A percentile compares a stretch with the other conserved stretches of the same genome.
Evolutionary conservation across 2,113 vertebrate species (phyloP).

Genomic region (Myotis davidii): DNA sequence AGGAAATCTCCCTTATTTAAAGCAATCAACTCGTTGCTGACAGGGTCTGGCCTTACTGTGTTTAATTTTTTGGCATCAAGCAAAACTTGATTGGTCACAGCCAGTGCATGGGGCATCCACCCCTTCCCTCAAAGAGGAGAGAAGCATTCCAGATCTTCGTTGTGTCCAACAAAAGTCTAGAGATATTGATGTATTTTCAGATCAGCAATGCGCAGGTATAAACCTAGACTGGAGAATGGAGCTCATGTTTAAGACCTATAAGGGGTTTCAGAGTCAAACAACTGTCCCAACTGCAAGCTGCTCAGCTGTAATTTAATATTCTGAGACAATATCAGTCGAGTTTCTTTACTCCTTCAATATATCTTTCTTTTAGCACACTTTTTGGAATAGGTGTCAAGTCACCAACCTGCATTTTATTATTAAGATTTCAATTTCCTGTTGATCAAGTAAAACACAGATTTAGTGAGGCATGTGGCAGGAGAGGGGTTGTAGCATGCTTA

Average conservation of each 20-base stretch:
- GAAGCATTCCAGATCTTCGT: conserved; percentile 76
- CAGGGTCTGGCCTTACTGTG: conserved; percentile 87
- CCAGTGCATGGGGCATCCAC: conserved; percentile 77
- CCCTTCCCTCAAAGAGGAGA: conserved; percentile 60
- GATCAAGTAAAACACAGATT: conserved; percentile 33
- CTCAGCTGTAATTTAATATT: conserved; percentile 58
- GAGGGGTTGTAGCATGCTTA: neutral
- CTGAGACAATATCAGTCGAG: conserved; percentile 1
- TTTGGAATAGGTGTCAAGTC: conserved; percentile 10
- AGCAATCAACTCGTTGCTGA: conserved; percentile 89
- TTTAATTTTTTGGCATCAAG: conserved; percentile 90
- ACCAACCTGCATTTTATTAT: conserved; percentile 38
- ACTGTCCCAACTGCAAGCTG: neutral
- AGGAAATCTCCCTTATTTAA: conserved; percentile 93
- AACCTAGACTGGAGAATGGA: conserved; percentile 69
- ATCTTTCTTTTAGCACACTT: neutral
- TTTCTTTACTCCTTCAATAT: conserved; percentile 14
- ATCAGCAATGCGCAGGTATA: conserved; percentile 57
- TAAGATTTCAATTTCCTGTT: conserved; percentile 13
- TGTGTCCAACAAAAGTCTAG: conserved; percentile 55
- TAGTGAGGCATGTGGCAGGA: neutral
- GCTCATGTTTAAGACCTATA: conserved; percentile 49
- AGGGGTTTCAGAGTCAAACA: conserved; percentile 51
- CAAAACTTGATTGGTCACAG: conserved; percentile 88
- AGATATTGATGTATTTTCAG: conserved; percentile 50